These are phyloP conservation scores for Epinotia demarniana DNA, from an alignment of 2,888 invertebrate species.

Conservation along the genomic window DNA sequence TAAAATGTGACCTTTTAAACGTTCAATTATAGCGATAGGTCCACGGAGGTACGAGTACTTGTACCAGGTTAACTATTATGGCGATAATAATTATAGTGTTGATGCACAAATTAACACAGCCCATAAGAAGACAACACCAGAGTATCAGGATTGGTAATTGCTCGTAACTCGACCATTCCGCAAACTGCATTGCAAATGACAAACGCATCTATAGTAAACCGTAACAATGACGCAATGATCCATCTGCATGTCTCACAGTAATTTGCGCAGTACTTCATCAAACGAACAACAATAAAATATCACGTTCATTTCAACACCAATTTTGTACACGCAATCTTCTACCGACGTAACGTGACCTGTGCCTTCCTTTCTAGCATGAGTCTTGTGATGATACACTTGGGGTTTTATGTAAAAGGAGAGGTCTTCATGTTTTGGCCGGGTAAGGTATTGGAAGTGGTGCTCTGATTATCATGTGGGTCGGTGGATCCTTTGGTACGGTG, in stretches of 20 bases:
- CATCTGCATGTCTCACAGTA: constrained; percentile 54
- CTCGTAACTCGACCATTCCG: constrained; percentile 5
- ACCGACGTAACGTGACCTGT: constrained; percentile 53
- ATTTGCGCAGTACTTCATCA: constrained; percentile 51
- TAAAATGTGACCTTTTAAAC: no score
- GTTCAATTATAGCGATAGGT: no score
- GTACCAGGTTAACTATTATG: no score
- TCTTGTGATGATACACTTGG: constrained; percentile 21
- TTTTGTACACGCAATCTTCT: constrained; percentile 59
- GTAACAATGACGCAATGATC: constrained; percentile 40
- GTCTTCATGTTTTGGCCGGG: constrained; percentile 52
- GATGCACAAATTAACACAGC: not conserved
- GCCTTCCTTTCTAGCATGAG: constrained; percentile 25
- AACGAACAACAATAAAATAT: constrained; percentile 39
- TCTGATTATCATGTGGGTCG: constrained; percentile 68
- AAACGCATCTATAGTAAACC: constrained; percentile 37
- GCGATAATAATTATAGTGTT: no score
- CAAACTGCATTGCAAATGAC: constrained; percentile 37
- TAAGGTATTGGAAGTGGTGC: constrained; percentile 58
- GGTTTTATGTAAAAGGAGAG: constrained; percentile 46
- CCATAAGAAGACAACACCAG: not conserved
- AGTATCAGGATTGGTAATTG: constrained; percentile 3
- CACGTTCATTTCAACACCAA: constrained; percentile 61
- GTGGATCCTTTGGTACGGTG: constrained; percentile 62
- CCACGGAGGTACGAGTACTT: no score